Evolutionary conservation across 2,888 invertebrate genomes (phyloP), one percentile per base, ranked within the genome.

Genomic region (Drosophila siamana): DNA sequence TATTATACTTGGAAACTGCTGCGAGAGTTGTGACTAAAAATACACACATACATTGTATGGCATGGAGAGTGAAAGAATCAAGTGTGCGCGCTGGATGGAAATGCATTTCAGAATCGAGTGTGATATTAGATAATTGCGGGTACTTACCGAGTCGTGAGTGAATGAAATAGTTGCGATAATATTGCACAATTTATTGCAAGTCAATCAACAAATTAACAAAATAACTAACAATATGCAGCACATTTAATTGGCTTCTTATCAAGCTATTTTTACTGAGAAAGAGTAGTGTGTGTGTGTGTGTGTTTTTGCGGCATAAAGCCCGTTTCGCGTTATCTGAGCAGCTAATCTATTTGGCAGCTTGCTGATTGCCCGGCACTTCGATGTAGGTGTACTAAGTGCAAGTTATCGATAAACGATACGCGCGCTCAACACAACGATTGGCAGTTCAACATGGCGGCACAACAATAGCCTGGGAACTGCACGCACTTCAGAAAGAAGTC

Each of bases 381-480:
- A 19, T 19, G 19, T 33, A 33, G 9, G 15, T 30, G 33, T 43
- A 26, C 41, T 56, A n/a, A 24, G 33, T 43, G 33, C 24, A 28
- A 2, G 24, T 7, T 16, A 26, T 26, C 26, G 11, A 22, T 47
- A 24, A 40, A 24, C 52, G 44, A 61, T 61, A 4, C 4, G 3
- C 11, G 2, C n/a, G 41, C 40, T 44, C 30, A 74, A 2, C 63
- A 60, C 22, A 75, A 6, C 40, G 75, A 62, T 48, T 71, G 75
- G n/a, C 75, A 71, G 7, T 22, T 64, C 8, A 75, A 15, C 75
- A 75, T 75, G 55, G 67, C 71, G 2, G 71, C 71, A 28, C 51
- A 57, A 22, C 67, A 75, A 33, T 68, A 75, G 22, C 75, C 75
- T 8, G 75, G 71, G 64, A 75, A 75, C 8, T 75, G 75, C 0